phyloP scores from a whole-genome alignment of 2,113 vertebrate genomes.

The Apaloderma vittatum region DNA sequence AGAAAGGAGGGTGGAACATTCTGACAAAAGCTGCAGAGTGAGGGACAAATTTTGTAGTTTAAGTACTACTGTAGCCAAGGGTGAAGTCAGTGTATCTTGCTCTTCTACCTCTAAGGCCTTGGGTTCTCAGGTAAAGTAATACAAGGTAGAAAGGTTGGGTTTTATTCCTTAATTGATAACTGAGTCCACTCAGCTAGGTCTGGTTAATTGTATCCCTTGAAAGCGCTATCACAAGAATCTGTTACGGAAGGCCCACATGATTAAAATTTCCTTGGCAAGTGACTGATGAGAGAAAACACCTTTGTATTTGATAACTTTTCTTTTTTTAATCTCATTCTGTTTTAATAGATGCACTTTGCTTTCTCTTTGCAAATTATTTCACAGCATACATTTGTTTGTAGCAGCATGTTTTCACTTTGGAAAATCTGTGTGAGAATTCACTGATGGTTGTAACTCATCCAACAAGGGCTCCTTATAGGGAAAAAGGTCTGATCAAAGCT shows the following conservation, averaged over 20 bases:
- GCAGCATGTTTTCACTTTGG: neutral
- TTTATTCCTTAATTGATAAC: neutral
- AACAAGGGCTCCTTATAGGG: neutral
- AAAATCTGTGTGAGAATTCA: neutral
- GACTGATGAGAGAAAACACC: neutral
- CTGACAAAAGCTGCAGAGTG: neutral
- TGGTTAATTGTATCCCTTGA: neutral
- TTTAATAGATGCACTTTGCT: neutral
- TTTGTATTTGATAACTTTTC: neutral
- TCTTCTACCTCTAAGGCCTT: neutral
- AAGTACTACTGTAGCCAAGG: neutral
- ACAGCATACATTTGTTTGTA: neutral
- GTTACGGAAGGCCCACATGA: rapidly evolving
- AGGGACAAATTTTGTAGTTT: neutral
- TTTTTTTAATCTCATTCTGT: neutral
- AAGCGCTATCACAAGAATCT: rapidly evolving
- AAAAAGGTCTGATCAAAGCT: slow-evolving; percentile 1
- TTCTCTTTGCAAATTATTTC: neutral
- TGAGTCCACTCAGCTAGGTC: neutral
- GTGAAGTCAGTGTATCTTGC: neutral
- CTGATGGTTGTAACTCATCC: neutral
- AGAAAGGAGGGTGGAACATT: neutral
- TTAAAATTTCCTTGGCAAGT: neutral
- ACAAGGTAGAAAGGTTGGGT: neutral
- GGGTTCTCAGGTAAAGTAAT: neutral